These are phyloP conservation scores for Crematogaster levior DNA, from an alignment of 2,888 invertebrate species.

Conservation along the genomic window DNA sequence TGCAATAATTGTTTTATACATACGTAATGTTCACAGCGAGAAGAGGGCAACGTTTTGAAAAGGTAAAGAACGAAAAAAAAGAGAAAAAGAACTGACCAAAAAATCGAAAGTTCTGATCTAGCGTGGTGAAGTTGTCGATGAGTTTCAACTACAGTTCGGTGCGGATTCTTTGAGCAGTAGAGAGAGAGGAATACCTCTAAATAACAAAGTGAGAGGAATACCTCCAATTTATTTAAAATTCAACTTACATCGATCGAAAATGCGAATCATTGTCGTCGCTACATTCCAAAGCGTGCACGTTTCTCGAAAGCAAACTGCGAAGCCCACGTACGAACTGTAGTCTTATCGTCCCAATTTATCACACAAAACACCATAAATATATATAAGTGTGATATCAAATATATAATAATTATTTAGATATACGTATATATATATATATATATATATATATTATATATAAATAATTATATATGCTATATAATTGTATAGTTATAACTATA, in stretches of 20 bases:
- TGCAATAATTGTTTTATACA: slow-evolving; percentile 77
- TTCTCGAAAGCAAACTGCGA: slow-evolving; percentile 1
- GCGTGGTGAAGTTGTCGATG: slow-evolving; percentile 53
- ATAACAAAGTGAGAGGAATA: background rate
- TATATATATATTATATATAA: slow-evolving; percentile 37
- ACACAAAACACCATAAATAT: slow-evolving; percentile 26
- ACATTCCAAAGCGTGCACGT: slow-evolving; percentile 64
- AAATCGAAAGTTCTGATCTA: slow-evolving; percentile 58
- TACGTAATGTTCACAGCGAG: slow-evolving; percentile 62
- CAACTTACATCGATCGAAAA: background rate
- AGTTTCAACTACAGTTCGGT: slow-evolving; percentile 64
- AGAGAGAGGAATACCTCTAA: too few species aligned
- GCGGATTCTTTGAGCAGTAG: background rate
- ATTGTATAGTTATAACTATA: slow-evolving; percentile 24
- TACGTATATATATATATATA: slow-evolving; percentile 38
- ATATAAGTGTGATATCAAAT: slow-evolving; percentile 37
- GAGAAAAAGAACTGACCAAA: background rate
- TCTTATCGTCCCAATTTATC: slow-evolving; percentile 58
- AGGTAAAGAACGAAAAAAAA: slow-evolving; percentile 22
- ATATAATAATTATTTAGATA: slow-evolving; percentile 8
- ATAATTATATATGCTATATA: slow-evolving; percentile 38
- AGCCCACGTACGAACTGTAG: slow-evolving; percentile 62
- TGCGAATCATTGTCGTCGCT: slow-evolving; percentile 11
- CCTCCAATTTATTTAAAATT: background rate
- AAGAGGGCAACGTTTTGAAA: slow-evolving; percentile 54